phyloP scores from a whole-genome alignment of 2,888 invertebrate species.

The Cantharis flavilabris region DNA sequence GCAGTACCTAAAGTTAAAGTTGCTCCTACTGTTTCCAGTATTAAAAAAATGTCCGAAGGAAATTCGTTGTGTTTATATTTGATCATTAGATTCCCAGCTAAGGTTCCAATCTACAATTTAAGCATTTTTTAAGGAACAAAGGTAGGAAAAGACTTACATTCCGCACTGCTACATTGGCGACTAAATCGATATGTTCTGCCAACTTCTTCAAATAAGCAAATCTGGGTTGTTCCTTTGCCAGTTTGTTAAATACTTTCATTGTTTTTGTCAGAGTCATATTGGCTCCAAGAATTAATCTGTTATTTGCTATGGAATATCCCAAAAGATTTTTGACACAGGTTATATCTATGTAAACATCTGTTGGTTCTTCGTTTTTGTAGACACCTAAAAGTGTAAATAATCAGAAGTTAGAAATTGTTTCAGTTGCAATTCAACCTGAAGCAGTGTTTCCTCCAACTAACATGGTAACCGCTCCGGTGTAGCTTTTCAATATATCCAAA shows the following conservation, averaged over 20 bases:
- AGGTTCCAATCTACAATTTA: constrained; percentile 56
- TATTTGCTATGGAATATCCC: constrained; percentile 51
- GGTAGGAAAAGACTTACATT: constrained; percentile 61
- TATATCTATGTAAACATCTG: constrained; percentile 67
- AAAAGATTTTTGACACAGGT: constrained; percentile 63
- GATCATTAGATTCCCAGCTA: constrained; percentile 73
- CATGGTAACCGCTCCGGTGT: constrained; percentile 58
- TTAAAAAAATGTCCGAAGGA: constrained; percentile 73
- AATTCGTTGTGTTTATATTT: constrained; percentile 72
- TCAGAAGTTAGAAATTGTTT: too few species aligned
- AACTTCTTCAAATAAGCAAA: constrained; percentile 65
- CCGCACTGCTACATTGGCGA: constrained; percentile 73
- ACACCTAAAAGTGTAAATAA: constrained; percentile 50
- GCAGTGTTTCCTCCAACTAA: constrained; percentile 78
- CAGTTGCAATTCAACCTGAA: constrained; percentile 59
- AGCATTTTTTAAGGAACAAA: too few species aligned
- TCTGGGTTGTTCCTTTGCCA: constrained; percentile 53
- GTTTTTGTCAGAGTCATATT: constrained; percentile 62
- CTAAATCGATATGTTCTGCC: constrained; percentile 67
- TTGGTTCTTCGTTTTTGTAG: constrained; percentile 26
- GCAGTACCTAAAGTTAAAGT: constrained; percentile 42
- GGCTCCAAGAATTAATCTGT: constrained; percentile 62
- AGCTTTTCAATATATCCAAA: constrained; percentile 54
- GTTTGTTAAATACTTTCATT: constrained; percentile 57
- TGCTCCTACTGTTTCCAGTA: constrained; percentile 66